Conservation (phyloP, 2,113 vertebrate genomes). For the Heptranchias perlo region DNA sequence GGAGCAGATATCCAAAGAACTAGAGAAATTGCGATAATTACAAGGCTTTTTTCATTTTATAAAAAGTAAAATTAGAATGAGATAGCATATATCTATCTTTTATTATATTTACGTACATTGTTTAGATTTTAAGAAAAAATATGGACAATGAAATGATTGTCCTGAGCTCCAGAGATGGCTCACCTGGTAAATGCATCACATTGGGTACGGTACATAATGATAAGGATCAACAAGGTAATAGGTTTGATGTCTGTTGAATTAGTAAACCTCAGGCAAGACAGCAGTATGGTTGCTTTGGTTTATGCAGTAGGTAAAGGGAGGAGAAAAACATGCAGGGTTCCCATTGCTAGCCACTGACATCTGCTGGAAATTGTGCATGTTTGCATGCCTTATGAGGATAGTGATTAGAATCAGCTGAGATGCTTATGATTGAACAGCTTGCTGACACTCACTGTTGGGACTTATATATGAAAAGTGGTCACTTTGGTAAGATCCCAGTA, state of each 20-base stretch:
- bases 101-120: not conserved
- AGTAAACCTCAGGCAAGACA: not conserved
- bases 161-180: no score
- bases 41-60: not conserved
- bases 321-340: not conserved
- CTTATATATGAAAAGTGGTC: not conserved
- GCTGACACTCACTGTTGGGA: not conserved
- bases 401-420: not conserved
- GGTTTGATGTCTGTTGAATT: not conserved
- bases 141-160: not conserved
- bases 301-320: not conserved
- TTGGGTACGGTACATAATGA: not conserved
- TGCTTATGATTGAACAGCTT: not conserved
- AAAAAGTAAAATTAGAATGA: not conserved
- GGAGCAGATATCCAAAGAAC: not conserved
- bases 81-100: not conserved
- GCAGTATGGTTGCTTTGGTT: not conserved
- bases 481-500: not conserved
- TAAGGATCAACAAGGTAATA: not conserved
- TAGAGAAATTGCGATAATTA: not conserved
- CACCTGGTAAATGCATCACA: not conserved
- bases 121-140: not conserved
- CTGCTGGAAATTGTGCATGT: constrained; percentile 2
- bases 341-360: constrained; percentile 6
- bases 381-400: not conserved